Base-by-base conservation (phyloP, 2,888 invertebrate species). In the Tipula lateralis region DNA sequence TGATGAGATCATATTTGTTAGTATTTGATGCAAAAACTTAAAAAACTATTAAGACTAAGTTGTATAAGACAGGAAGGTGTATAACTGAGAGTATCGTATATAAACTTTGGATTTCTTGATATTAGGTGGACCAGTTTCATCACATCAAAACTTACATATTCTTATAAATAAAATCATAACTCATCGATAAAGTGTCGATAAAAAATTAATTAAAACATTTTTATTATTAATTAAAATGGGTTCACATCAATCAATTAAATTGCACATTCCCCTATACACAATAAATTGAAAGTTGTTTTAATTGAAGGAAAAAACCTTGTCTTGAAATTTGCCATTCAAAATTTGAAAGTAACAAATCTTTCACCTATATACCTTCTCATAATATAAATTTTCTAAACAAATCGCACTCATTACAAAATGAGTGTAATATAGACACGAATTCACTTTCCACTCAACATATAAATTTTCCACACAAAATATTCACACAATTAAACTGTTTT, bases 221-320 rank as follows among this genome's bases (percentile, higher is more conserved):
- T n/a, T n/a, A n/a, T n/a, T n/a, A n/a, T n/a, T n/a, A n/a, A 44
- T 44, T 44, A 44, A 3, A 24, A 66, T 24, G 24, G 1, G 19
- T 66, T 24, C 9, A 9, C 19, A 66, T 12, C 24, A 66, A 66
- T 66, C 66, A 24, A 66, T 24, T 7, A 19, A 66, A 66, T 24
- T 66, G 24, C 66, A 66, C 66, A 66, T n/a, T 44, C 24, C 9
- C 12, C 16, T 50, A 16, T 50, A n/a, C 16, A 24, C 9, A 66
- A 66, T 24, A 66, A 66, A 66, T 66, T 66, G 66, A 66, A 66
- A 66, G 66, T 66, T 66, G 66, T 66, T 66, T 66, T 66, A 13
- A 66, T 66, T 66, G 66, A 7, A 9, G n/a, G 7, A 50, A 66
- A 66, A 66, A 66, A 66, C 66, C 66, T 66, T 66, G 66, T 24